Conservation (phyloP, 2,797 vertebrate genomes). For the Pempheris klunzingeri region DNA sequence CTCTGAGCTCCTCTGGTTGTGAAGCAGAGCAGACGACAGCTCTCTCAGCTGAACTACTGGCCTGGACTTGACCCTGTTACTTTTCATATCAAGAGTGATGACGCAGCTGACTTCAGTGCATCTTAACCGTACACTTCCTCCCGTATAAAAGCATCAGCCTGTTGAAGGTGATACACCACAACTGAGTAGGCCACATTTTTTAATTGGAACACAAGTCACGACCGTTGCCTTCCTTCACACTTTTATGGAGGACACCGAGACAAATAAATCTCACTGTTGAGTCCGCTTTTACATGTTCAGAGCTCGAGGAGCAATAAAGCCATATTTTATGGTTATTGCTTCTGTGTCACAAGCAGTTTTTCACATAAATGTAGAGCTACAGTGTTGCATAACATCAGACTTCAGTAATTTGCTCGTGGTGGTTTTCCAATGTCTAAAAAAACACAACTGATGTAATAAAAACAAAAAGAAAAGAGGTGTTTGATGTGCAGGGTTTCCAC, state of each 20-base stretch:
- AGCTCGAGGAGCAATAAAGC: conserved; percentile 48
- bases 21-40: neutral
- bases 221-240: conserved; percentile 22
- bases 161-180: conserved; percentile 15
- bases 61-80: conserved; percentile 23
- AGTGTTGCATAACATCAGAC: conserved; percentile 17
- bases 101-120: conserved; percentile 2
- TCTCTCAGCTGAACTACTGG: conserved; percentile 9
- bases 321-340: conserved; percentile 52
- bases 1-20: neutral
- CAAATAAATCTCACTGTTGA: conserved; percentile 52
- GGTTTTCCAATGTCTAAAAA: conserved; percentile 1
- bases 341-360: conserved; percentile 40
- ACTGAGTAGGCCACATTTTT: conserved; percentile 28
- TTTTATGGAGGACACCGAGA: conserved; percentile 49
- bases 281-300: conserved; percentile 39
- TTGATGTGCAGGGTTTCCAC: too few species aligned
- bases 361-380: conserved; percentile 22
- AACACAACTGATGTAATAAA: neutral
- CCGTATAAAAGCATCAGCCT: conserved; percentile 12
- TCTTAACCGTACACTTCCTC: conserved; percentile 21
- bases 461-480: neutral
- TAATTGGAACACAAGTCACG: conserved; percentile 60
- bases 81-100: conserved; percentile 20
- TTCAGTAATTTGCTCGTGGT: conserved; percentile 5